Conservation (phyloP, 2,797 vertebrate species). For the Corythornis leucogaster region DNA sequence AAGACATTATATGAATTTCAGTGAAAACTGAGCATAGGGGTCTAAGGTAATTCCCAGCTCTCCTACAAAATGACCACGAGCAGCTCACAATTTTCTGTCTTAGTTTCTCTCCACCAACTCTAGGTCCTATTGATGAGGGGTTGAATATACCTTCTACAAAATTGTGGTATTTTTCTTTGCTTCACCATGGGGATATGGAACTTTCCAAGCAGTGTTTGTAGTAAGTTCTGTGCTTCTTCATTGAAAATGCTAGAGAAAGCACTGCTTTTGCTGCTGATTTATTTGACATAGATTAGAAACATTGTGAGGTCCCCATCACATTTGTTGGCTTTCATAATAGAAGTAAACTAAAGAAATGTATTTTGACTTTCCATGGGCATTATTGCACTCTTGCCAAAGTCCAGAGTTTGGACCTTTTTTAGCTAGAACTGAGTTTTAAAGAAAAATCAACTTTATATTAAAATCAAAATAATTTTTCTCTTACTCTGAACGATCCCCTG, state of each 20-base stretch:
- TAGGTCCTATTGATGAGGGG: neutral
- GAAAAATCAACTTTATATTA: neutral
- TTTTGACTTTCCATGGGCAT: neutral
- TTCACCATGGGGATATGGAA: neutral
- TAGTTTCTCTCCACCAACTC: neutral
- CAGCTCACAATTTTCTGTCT: neutral
- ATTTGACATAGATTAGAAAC: neutral
- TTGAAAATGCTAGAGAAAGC: neutral
- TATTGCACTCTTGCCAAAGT: neutral
- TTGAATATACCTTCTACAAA: neutral
- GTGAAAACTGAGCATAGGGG: neutral
- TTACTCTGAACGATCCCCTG: constrained; percentile 68
- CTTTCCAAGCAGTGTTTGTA: neutral
- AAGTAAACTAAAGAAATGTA: neutral
- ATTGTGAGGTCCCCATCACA: neutral
- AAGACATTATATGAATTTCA: neutral
- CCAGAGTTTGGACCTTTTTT: neutral
- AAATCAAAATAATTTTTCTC: neutral
- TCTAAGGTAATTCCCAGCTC: neutral
- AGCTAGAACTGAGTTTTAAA: neutral
- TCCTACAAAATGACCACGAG: neutral
- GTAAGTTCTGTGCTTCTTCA: neutral
- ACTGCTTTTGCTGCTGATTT: neutral
- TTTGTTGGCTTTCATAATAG: neutral
- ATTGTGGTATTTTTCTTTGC: neutral